phyloP scores from a whole-genome alignment of 2,888 invertebrate genomes.

The Ochropleura plecta region DNA sequence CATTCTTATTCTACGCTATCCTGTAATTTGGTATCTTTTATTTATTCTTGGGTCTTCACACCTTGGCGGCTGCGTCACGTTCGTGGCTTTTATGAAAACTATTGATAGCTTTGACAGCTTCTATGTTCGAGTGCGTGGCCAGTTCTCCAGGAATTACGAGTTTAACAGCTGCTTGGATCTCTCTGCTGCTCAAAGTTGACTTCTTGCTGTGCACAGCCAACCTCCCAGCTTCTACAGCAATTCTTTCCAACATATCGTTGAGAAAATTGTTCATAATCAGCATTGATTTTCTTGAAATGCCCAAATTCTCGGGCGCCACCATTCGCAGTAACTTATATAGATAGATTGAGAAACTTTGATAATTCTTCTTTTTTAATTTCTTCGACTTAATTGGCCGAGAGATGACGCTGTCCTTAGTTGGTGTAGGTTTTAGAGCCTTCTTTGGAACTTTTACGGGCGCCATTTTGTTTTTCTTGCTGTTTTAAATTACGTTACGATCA shows the following conservation, averaged over 20 bases:
- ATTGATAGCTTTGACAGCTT: conserved; percentile 91
- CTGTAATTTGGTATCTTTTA: background rate
- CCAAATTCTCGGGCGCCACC: conserved; percentile 91
- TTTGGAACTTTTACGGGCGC: too few species aligned
- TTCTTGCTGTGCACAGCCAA: conserved; percentile 92
- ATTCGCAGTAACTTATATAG: conserved; percentile 89
- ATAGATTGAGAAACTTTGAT: too few species aligned
- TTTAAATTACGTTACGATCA: too few species aligned
- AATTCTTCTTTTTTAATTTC: conserved; percentile 72
- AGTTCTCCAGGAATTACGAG: conserved; percentile 93
- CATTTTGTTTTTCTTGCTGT: too few species aligned
- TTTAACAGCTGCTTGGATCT: conserved; percentile 93
- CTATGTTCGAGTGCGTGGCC: conserved; percentile 93
- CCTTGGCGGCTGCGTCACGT: conserved; percentile 42
- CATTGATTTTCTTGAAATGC: conserved; percentile 93
- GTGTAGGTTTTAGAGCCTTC: too few species aligned
- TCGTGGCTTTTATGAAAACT: conserved; percentile 80
- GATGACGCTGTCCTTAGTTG: too few species aligned
- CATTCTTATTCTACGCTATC: background rate
- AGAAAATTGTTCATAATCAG: conserved; percentile 94
- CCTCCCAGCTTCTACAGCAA: conserved; percentile 92
- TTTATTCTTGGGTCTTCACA: background rate
- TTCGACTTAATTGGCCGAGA: conserved; percentile 75
- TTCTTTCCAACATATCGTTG: conserved; percentile 93
- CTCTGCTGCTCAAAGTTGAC: conserved; percentile 92